Evolutionary conservation across 2,888 invertebrate species (phyloP).

Genomic region (Cotesia congregata): DNA sequence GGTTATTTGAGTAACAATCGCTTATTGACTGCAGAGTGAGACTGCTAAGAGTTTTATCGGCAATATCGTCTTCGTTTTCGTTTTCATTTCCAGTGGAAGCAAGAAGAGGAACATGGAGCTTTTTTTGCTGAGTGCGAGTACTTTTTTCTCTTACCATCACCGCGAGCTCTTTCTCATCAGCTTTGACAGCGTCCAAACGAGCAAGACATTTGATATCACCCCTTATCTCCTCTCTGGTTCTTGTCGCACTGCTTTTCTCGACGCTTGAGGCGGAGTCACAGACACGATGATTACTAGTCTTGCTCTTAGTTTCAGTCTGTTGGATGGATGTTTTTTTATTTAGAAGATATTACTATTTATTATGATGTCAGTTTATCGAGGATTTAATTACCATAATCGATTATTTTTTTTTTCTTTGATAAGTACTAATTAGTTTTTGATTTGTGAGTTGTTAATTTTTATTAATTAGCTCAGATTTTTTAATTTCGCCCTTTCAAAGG

Average conservation of each 20-base stretch:
- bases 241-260: background rate
- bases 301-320: background rate
- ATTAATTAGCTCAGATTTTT: too few species aligned
- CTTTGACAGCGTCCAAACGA: background rate
- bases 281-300: constrained; percentile 1
- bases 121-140: background rate
- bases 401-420: too few species aligned
- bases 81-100: background rate
- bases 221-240: background rate
- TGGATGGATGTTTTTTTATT: background rate
- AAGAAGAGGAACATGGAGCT: background rate
- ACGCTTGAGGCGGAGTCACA: background rate
- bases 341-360: background rate
- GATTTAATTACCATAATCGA: too few species aligned
- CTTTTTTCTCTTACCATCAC: background rate
- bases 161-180: background rate
- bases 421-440: too few species aligned
- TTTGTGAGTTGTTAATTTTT: too few species aligned
- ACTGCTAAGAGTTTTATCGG: background rate
- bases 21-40: background rate
- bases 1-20: background rate
- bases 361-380: background rate
- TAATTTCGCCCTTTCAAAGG: too few species aligned
- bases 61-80: background rate
- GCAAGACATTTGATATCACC: constrained; percentile 6